Evolutionary conservation across 1,140 invertebrate species (phyloP), one percentile per base, ranked within the genome.

Genomic region (Drosophila hydei): DNA sequence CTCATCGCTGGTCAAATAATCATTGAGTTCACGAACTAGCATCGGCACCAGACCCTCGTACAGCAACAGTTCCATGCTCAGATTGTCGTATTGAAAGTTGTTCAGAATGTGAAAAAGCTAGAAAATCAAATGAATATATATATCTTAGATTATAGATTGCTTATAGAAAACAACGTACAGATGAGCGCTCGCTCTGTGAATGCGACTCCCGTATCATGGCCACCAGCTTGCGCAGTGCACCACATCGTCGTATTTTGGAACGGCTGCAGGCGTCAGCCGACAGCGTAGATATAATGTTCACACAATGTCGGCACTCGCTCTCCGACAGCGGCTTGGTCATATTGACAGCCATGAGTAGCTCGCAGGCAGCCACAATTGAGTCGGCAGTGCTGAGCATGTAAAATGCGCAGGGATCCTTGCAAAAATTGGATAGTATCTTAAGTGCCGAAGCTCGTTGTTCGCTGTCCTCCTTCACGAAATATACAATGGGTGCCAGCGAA

Each of bases 81-180:
- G 59, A 30, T 91, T 90, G 55, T 91, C 91, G 59, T 91, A 91
- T 72, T 91, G 87, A 58, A 91, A 91, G 48, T 91, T 87, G 23
- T 89, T 87, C 0, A 91, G 63, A 12, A 90, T 85, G 55, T 89
- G 78, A 1, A 91, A 77, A 4, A 91, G 77, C 90, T 91, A 21
- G 40, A 67, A 8, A 38, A 21, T 42, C 1, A 8, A 8, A 42
- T 42, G 0, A 14, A 16, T 14, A 40, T n/a, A n/a, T 14, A 18
- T 42, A 16, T n/a, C n/a, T n/a, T n/a, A n/a, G n/a, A n/a, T n/a
- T 42, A 8, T 14, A 14, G 14, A 42, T 18, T 8, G 16, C 2
- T 0, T 9, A 36, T 36, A 12, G 12, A 3, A 7, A 6, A 6
- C 2, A 33, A 48, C 58, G 43, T 12, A 91, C 87, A 52, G 76